Base-by-base conservation (phyloP, 2,797 vertebrate species). In the Lateolabrax maculatus region DNA sequence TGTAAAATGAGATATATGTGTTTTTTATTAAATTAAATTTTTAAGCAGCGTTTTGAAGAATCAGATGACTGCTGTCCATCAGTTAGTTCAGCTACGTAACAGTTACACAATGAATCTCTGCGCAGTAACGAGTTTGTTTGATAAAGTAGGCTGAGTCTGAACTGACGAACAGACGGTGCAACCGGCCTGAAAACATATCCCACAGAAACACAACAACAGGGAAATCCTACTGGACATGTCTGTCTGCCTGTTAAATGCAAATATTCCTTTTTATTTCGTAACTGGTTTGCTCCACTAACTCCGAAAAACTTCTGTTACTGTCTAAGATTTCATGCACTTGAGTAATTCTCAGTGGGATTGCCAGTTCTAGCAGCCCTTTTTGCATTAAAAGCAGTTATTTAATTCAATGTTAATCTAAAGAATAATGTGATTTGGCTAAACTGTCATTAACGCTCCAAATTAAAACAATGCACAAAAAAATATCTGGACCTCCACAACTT, bases 131-230 rank as follows among this genome's bases (percentile, higher is more conserved):
- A 34, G 65, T 23, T 51, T 5, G n/a, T n/a, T n/a, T 25, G 23
- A 13, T 21, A n/a, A 25, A 9, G n/a, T 29, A 21, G 27, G 5
- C 18, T 36, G 27, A 41, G 49, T 57, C 34, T 43, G 36, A 36
- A 34, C 12, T 41, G 27, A 58, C 34, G 37, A 58, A 34, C 25
- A 53, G 55, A 52, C 57, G 72, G 48, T 65, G 61, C 39, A 56
- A 46, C 19, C 13, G 16, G 21, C 21, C 16, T 60, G 46, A 34
- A 31, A 9, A 0, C 44, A 23, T 48, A 49, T 49, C 44, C 2
- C 8, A 11, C 41, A 46, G 44, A 64, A 63, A 44, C 25, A 21
- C 16, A 29, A 36, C 31, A 44, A 31, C 6, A 21, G 19, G 16
- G 23, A 23, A 15, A 48, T 21, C 21, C 21, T 15, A 44, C 48